Conservation (phyloP, 2,797 vertebrate species). For the Tokudaia muenninki region DNA sequence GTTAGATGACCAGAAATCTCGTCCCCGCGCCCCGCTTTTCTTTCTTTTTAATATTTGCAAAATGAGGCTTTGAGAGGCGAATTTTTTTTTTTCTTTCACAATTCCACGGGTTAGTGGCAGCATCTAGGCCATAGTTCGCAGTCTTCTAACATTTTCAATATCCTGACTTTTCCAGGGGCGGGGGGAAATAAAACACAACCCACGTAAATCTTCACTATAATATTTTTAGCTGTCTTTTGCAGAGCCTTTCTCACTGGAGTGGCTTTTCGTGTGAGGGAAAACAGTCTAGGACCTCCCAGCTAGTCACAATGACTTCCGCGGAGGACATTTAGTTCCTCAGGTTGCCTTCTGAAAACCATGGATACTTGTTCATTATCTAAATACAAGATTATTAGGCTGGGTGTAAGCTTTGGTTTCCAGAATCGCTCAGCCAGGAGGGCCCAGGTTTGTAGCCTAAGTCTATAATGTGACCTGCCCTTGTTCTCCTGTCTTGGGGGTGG, state of each 20-base stretch:
- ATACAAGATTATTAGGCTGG: slow-evolving; percentile 25
- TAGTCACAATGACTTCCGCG: neutral
- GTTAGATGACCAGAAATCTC: slow-evolving; percentile 41
- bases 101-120: slow-evolving; percentile 40
- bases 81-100: slow-evolving; percentile 63
- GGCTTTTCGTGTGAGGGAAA: neutral
- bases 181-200: neutral
- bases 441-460: neutral
- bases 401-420: slow-evolving; percentile 28
- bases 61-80: slow-evolving; percentile 27
- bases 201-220: slow-evolving; percentile 29
- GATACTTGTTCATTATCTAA: slow-evolving; percentile 27
- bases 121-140: slow-evolving; percentile 51
- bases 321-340: slow-evolving; percentile 23
- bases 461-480: neutral
- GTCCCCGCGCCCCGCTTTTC: no score
- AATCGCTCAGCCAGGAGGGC: neutral
- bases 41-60: slow-evolving; percentile 54
- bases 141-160: slow-evolving; percentile 70
- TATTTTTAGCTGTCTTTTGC: slow-evolving; percentile 46
- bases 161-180: slow-evolving; percentile 11
- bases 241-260: neutral
- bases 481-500: neutral
- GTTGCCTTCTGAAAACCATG: slow-evolving; percentile 58
- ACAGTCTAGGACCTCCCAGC: neutral